Evolutionary conservation across 92 coral and sea anemone genomes (phyloP), one percentile per base, ranked within the genome.

Genomic region (Actinostola sp.): DNA sequence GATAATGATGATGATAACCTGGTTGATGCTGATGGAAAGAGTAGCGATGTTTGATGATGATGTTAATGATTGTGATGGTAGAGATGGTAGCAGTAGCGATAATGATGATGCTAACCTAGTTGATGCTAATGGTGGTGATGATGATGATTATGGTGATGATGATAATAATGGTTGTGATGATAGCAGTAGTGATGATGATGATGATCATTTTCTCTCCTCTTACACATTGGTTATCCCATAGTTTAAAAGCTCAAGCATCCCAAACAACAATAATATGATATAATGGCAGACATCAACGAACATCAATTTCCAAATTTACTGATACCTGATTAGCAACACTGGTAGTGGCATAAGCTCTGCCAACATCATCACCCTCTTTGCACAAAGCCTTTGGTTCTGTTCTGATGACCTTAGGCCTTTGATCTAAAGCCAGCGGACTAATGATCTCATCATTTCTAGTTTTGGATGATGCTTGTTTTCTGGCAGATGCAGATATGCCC

Each of bases 251-350:
- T n/a, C n/a, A n/a, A n/a, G n/a, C n/a, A n/a, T n/a, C n/a, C n/a
- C n/a, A n/a, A n/a, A n/a, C n/a, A n/a, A n/a, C n/a, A n/a, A n/a
- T n/a, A n/a, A n/a, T n/a, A n/a, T n/a, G n/a, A n/a, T n/a, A n/a
- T n/a, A n/a, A n/a, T n/a, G n/a, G n/a, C n/a, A n/a, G n/a, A n/a
- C n/a, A n/a, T n/a, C n/a, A n/a, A n/a, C n/a, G n/a, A n/a, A n/a
- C n/a, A n/a, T 31, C 25, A 8, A 11, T 32, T 20, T 32, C 43
- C 25, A 17, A 19, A n/a, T n/a, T n/a, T 28, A 28, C 19, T 16
- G 39, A 25, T 66, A 75, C 81, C 81, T 75, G 81, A 36, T 64
- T 66, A 13, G 81, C 81, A 31, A 75, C 81, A 57, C 33, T 27
- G 21, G n/a, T 36, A 9, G 63, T 60, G 13, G 72, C 81, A 21